phyloP scores from a whole-genome alignment of 2,797 vertebrate species.

The Sebastes reedi region DNA sequence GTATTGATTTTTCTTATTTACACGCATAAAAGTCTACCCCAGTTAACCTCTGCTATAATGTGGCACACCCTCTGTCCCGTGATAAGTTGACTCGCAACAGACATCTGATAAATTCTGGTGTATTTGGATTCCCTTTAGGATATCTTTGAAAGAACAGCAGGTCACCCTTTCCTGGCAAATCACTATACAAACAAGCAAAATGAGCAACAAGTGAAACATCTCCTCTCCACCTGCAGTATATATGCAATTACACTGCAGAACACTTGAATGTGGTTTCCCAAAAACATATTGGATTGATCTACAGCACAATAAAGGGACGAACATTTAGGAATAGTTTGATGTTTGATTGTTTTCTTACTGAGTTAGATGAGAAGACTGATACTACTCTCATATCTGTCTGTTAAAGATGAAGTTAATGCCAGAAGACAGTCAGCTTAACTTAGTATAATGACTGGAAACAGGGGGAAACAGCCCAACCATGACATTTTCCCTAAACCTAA shows the following conservation, averaged over 20 bases:
- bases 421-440: too few species aligned
- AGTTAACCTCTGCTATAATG: not conserved
- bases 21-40: not conserved
- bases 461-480: not conserved
- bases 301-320: not conserved
- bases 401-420: too few species aligned
- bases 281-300: not conserved
- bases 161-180: not conserved
- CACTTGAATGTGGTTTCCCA: not conserved
- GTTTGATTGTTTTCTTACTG: not conserved
- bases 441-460: not conserved
- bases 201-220: not conserved
- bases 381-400: not conserved
- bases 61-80: conserved; percentile 10
- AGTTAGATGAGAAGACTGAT: not conserved
- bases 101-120: conserved; percentile 4
- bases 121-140: conserved; percentile 13
- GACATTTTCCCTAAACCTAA: too few species aligned
- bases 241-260: not conserved
- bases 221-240: not conserved
- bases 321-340: not conserved
- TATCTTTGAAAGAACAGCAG: conserved; percentile 19
- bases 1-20: conserved; percentile 13
- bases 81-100: conserved; percentile 25
- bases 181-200: conserved; percentile 15